Percentiles rank a stretch among this genome's conserved stretches.
phyloP scores from a whole-genome alignment of 2,888 invertebrate genomes.

The Acleris holmiana region DNA sequence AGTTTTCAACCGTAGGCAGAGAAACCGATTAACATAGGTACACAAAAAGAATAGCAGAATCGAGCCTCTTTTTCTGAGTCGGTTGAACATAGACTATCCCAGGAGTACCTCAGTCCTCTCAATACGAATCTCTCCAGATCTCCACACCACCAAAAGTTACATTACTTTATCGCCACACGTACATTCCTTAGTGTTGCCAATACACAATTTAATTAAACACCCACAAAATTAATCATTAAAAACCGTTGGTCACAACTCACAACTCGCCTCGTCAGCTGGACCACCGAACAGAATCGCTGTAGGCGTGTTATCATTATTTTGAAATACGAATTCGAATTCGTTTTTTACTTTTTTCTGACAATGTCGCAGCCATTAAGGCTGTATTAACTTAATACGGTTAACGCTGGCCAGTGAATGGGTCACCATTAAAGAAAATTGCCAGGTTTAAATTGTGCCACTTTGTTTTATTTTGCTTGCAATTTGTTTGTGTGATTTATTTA shows the following conservation, averaged over 20 bases:
- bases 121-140: too few relatives aligned
- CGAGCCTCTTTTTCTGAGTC: too few relatives aligned
- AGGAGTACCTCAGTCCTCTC: too few relatives aligned
- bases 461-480: constrained; percentile 7
- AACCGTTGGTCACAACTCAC: constrained; percentile 23
- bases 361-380: constrained; percentile 33
- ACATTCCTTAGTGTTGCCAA: neutral
- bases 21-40: too few relatives aligned
- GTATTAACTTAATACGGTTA: constrained; percentile 38
- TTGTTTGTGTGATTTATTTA: neutral
- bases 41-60: too few relatives aligned
- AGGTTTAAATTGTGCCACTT: constrained; percentile 21
- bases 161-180: neutral
- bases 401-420: constrained; percentile 30
- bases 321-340: constrained; percentile 32
- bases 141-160: neutral
- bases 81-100: too few relatives aligned
- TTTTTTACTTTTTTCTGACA: constrained; percentile 26
- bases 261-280: constrained; percentile 27
- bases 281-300: constrained; percentile 34
- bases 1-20: too few relatives aligned
- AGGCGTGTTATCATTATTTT: constrained; percentile 38
- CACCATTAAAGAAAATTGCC: constrained; percentile 36
- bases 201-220: constrained; percentile 17
- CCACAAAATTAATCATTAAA: constrained; percentile 30